phyloP scores from a whole-genome alignment of 2,113 vertebrate genomes.

The Ursus arctos region DNA sequence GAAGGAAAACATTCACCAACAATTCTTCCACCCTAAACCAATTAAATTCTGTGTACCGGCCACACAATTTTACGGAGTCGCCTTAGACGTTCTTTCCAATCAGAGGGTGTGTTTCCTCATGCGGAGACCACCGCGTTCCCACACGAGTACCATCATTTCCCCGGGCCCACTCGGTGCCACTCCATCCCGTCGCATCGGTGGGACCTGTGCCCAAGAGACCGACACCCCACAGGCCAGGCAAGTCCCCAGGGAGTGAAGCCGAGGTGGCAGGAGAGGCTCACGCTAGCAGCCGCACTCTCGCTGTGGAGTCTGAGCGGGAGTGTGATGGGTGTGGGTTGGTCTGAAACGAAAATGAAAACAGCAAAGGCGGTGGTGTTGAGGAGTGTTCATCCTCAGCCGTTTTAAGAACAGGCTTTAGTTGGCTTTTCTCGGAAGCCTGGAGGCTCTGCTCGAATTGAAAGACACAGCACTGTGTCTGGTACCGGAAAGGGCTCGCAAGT shows the following conservation, averaged over 20 bases:
- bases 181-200: accelerated
- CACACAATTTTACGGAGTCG: neutral
- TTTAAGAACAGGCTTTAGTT: neutral
- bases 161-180: neutral
- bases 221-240: neutral
- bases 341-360: neutral
- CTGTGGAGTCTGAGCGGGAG: neutral
- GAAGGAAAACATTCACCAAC: neutral
- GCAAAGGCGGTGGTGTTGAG: neutral
- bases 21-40: neutral
- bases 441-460: neutral
- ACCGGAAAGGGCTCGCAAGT: neutral
- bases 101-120: neutral
- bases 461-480: neutral
- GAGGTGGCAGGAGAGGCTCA: neutral
- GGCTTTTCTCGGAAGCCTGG: neutral
- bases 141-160: neutral
- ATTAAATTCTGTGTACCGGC: neutral
- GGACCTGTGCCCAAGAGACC: neutral
- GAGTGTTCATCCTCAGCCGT: accelerated
- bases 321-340: neutral
- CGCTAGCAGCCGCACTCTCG: accelerated
- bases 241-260: neutral
- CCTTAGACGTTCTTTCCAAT: neutral
- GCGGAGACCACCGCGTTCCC: neutral